phyloP scores from a whole-genome alignment of 2,113 vertebrate species.

The Brachionichthys hirsutus region DNA sequence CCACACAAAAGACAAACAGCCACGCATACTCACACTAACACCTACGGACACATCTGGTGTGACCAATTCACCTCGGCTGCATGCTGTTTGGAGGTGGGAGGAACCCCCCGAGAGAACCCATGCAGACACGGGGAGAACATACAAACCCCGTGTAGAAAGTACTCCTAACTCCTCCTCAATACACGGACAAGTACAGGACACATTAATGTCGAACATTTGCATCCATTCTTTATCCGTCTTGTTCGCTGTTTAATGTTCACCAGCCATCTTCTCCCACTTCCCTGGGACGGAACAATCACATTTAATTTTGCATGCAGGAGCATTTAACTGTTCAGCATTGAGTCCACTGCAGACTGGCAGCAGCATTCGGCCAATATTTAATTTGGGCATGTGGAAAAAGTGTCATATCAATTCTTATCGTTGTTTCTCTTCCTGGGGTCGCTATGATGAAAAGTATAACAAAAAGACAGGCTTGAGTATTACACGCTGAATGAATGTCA shows the following conservation, averaged over 20 bases:
- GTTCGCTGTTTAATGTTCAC: background rate
- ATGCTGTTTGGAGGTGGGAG: no score
- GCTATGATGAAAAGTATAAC: constrained; percentile 24
- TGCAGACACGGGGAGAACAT: no score
- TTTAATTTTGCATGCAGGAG: constrained; percentile 10
- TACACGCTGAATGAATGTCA: constrained; percentile 23
- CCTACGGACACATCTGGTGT: no score
- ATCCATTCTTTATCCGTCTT: background rate
- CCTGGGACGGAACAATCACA: constrained; percentile 10
- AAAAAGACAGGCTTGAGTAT: constrained; percentile 17
- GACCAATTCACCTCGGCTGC: no score
- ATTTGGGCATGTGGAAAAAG: constrained; percentile 22
- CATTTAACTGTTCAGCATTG: constrained; percentile 20
- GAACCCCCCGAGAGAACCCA: no score
- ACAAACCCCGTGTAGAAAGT: no score
- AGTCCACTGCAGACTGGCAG: constrained; percentile 8
- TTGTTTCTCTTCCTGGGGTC: constrained; percentile 33
- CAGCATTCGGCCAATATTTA: constrained; percentile 38
- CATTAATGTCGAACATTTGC: background rate
- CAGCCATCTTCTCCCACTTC: constrained; percentile 11
- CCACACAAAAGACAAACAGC: no score
- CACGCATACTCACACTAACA: no score
- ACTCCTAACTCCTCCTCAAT: background rate
- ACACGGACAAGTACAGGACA: background rate
- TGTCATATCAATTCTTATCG: constrained; percentile 38